Base-by-base conservation (phyloP, 1,140 invertebrate species). In the Nephila pilipes region DNA sequence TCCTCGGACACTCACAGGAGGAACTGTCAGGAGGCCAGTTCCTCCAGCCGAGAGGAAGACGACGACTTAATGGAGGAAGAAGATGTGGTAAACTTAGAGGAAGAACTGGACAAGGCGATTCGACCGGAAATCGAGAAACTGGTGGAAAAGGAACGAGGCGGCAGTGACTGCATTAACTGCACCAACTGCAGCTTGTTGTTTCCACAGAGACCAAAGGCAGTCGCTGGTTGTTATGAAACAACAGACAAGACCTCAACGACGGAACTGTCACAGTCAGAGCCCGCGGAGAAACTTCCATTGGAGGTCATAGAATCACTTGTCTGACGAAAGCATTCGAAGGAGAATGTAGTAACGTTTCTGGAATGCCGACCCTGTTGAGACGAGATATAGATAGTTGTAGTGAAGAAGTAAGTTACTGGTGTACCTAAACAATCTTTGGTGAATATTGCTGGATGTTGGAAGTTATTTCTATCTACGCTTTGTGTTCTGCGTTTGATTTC, bases 121-220 rank as follows among this genome's bases (percentile, higher is more conserved):
- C 25, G 85, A 63, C 92, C 92, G 12, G 92, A 93, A 38, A 36
- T 93, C 22, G 92, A 87, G 14, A 88, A 65, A 25, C 25, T 93
- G 14, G 85, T 80, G 25, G 92, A 85, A 75, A 46, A 46, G 16
- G 92, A 88, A 12, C 63, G 54, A 16, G 29, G 2, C 3, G 25
- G 10, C 10, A 65, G 22, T 38, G 91, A 93, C 38, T 93, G 92
- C 46, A 83, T 92, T 18, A 87, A 87, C 38, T 93, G 92, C 58
- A 88, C 92, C 29, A 93, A 93, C 38, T 93, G 92, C 46, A 93
- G 60, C 5, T n/a, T 93, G 8, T n/a, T 93, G 12, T 88, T 88
- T 54, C 92, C 85, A 25, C 81, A 36, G 8, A 85, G 38, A n/a
- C 54, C 32, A 29, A 85, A 36, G 25, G 36, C 20, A 4, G 54